These are phyloP conservation scores for Epinotia ramella DNA, from an alignment of 2,888 invertebrate species.

Conservation along the genomic window DNA sequence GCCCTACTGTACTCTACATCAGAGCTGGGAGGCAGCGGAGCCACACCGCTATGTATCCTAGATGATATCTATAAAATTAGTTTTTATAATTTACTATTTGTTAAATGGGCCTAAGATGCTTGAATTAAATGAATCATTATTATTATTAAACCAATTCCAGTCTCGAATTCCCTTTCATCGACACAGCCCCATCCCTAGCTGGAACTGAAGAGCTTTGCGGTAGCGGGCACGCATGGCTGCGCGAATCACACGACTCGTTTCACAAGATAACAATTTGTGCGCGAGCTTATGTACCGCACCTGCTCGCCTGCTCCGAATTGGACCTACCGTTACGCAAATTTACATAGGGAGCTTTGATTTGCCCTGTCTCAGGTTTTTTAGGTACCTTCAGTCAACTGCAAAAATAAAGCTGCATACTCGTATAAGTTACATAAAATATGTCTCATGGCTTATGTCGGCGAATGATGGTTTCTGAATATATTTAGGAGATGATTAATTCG, in stretches of 20 bases:
- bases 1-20: too few relatives aligned
- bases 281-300: conserved; percentile 77
- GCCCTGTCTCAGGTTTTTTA: conserved; percentile 14
- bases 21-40: too few relatives aligned
- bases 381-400: neutral
- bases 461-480: too few relatives aligned
- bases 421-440: too few relatives aligned
- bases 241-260: conserved; percentile 84
- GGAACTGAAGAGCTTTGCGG: conserved; percentile 76
- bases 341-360: conserved; percentile 36
- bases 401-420: too few relatives aligned
- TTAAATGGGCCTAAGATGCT: too few relatives aligned
- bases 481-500: too few relatives aligned
- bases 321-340: conserved; percentile 58
- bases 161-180: neutral
- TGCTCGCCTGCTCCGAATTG: conserved; percentile 77
- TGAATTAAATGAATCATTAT: neutral
- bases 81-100: too few relatives aligned
- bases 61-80: too few relatives aligned
- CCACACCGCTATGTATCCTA: too few relatives aligned
- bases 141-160: neutral
- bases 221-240: conserved; percentile 81
- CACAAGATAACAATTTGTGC: conserved; percentile 85
- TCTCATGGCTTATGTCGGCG: too few relatives aligned
- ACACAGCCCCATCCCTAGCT: conserved; percentile 63